Evolutionary conservation across 2,888 invertebrate species (phyloP), one percentile per base, ranked within the genome.

Genomic region (Drosophila sordidapex): DNA sequence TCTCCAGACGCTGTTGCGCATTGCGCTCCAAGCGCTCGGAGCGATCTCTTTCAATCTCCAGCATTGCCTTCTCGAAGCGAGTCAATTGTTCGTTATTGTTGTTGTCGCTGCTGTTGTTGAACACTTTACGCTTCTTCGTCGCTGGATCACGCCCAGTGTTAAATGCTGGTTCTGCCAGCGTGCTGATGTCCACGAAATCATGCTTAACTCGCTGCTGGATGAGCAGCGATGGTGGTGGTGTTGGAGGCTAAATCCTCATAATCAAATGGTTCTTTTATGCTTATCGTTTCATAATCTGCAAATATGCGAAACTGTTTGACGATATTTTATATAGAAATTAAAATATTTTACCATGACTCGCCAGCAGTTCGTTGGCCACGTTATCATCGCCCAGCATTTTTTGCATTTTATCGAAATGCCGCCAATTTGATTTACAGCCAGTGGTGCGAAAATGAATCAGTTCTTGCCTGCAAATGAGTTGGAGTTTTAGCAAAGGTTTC

Each of bases 1-100:
- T 48, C n/a, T 51, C 10, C 15, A 68, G 54, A 2, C 51, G 49
- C n/a, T 27, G 40, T 21, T 18, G 18, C n/a, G 70, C 70, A 46
- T 49, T 51, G 27, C 27, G 40, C 7, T 49, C 38, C 59, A 70
- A 25, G 6, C 43, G 27, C 5, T 46, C 33, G 2, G 57, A 35
- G 13, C 68, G 54, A 29, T 62, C 68, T 2, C 18, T 56, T 40
- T 68, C 63, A 8, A 63, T 56, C 7, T 56, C 27, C 10, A 63
- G 25, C 68, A 63, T 56, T 10, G 40, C 56, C 13, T 11, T 15
- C 51, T 68, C 68, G 3, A 62, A 68, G 6, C 56, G 40, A 8
- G 68, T 63, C 13, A 63, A 21, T 43, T 43, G 21, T 1, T 43
- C 43, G 21, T 13, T 11, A 6, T 21, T 43, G 43, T 43, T 11